Evolutionary conservation across 92 coral and sea anemone genomes (phyloP).

Genomic region (Hydrozoanthus gracilis): DNA sequence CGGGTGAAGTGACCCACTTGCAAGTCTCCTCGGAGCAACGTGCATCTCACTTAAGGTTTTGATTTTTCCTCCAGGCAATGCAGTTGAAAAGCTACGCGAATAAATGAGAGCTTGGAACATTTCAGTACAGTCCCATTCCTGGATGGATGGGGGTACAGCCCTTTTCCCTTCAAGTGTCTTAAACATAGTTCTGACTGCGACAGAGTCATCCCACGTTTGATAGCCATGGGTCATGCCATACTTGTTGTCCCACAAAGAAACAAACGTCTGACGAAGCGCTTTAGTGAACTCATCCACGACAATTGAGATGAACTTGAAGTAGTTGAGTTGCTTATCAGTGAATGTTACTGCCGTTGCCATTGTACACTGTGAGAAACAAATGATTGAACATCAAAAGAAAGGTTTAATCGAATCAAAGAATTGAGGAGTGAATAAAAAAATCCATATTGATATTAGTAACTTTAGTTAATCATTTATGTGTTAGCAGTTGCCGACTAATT

Average conservation of each 20-base stretch:
- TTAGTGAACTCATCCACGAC: conserved; percentile 30
- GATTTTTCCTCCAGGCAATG: background rate
- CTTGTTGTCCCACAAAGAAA: conserved; percentile 41
- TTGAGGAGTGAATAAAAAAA: too few species aligned
- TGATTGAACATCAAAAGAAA: background rate
- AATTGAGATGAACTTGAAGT: conserved; percentile 40
- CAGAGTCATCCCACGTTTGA: conserved; percentile 49
- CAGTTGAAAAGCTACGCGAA: background rate
- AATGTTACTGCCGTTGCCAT: conserved; percentile 17
- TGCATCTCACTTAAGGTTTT: background rate
- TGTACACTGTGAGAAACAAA: background rate
- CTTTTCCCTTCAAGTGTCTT: conserved; percentile 12
- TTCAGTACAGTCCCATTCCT: conserved; percentile 48
- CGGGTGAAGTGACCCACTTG: background rate
- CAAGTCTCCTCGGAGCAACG: background rate
- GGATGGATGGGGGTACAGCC: conserved; percentile 3
- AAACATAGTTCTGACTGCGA: conserved; percentile 12
- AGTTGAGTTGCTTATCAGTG: conserved; percentile 31
- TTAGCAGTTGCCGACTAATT: too few species aligned
- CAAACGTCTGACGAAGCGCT: conserved; percentile 33
- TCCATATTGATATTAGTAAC: too few species aligned
- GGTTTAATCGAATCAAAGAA: too few species aligned
- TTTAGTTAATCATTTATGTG: too few species aligned
- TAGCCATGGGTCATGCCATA: background rate
- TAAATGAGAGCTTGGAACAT: conserved; percentile 8